These are phyloP conservation scores for Pampusana beccarii DNA, from an alignment of 2,113 vertebrate genomes.

Conservation along the genomic window DNA sequence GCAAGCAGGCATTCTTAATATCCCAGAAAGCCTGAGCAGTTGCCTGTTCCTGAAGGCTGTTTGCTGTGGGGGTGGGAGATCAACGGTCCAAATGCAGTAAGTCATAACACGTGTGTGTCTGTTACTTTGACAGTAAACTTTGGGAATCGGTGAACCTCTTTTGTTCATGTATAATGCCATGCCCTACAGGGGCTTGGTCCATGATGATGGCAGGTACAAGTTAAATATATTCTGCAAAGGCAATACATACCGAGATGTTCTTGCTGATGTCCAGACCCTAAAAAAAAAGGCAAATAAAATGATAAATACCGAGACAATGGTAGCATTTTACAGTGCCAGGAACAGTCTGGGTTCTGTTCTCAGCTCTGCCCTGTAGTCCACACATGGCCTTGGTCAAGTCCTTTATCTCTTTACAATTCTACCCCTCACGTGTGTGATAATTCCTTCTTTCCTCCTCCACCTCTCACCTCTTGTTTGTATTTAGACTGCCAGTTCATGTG, in stretches of 20 bases:
- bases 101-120: not conserved
- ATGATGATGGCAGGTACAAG: not conserved
- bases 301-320: not conserved
- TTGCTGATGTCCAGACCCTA: conserved; percentile 14
- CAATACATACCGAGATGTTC: conserved; percentile 42
- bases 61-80: not conserved
- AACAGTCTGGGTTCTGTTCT: not conserved
- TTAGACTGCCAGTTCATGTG: not conserved
- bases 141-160: not conserved
- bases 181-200: not conserved
- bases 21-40: not conserved
- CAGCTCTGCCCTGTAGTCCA: not conserved
- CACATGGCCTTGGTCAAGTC: not conserved
- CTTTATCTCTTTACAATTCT: not conserved
- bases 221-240: not conserved
- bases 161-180: not conserved
- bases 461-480: not conserved
- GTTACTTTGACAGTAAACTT: not conserved
- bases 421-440: not conserved
- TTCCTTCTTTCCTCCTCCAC: not conserved
- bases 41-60: not conserved
- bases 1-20: not conserved
- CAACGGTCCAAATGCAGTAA: not conserved
- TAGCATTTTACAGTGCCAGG: not conserved
- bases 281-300: not conserved